Base-by-base conservation (phyloP, 2,113 vertebrate species). In the Prochilodus magdalenae region DNA sequence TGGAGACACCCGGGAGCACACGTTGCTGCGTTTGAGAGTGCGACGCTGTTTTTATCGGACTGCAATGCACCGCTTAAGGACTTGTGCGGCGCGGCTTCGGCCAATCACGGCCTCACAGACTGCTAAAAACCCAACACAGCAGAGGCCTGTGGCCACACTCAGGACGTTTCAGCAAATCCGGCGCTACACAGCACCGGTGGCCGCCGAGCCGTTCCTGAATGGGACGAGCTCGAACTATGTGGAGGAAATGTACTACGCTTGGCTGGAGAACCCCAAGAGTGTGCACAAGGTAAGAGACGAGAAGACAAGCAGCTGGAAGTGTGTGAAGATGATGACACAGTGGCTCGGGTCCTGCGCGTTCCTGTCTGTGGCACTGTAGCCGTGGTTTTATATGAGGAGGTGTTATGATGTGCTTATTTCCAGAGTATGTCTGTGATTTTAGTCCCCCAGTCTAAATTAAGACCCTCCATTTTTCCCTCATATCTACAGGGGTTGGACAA, bases 161-260 rank as follows among this genome's bases (percentile, higher is more conserved):
- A 97, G 97, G 97, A 98, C 97, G 93, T 97, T 97, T 90, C 95
- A 92, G 90, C 95, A 94, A 77, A 84, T 96, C 88, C 94, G 96
- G 93, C 95, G 96, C 93, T 98, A 96, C 85, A 94, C 96, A 0
- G 93, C 97, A 67, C 97, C 98, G 0, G 96, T 96, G 90, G 97
- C 98, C 71, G 95, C 97, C 0, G 98, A 99, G 88, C 98, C 98
- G 0, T 99, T 99, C 89, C 92, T 99, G 73, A 99, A 97, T 8
- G 98, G 98, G 89, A 99, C 97, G 67, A 99, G 97, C 93, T 98
- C 97, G 36, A 99, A 99, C 92, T 99, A 99, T 84, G 97, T 99
- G 92, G 98, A 99, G 92, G 98, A 99, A 91, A 99, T 99, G 98
- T 99, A 99, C 93, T 97, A 94, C 85, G 97, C 98, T 66, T 99